Evolutionary conservation across 2,888 invertebrate species (phyloP).

Genomic region (Conistra vaccinii): DNA sequence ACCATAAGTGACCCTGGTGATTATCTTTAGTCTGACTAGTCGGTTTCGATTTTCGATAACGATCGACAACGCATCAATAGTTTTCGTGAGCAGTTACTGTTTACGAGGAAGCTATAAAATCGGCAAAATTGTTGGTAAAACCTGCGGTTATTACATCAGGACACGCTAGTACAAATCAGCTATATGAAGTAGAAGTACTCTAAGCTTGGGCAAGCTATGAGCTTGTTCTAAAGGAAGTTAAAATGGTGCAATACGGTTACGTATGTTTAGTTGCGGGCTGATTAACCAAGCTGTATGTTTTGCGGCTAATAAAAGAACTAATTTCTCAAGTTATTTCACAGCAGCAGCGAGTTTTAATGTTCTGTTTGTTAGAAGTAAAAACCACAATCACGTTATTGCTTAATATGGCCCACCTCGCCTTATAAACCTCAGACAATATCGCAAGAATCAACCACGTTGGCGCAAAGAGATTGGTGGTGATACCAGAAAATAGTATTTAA

Average conservation of each 20-base stretch:
- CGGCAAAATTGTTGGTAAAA: slow-evolving; percentile 19
- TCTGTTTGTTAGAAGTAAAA: not conserved
- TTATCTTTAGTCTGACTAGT: not conserved
- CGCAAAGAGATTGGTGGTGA: not conserved
- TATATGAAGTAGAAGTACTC: slow-evolving; percentile 1
- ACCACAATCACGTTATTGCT: not conserved
- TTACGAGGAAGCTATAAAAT: slow-evolving; percentile 42
- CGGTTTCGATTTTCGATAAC: slow-evolving; percentile 19
- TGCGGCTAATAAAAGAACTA: slow-evolving; percentile 21
- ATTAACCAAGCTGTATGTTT: slow-evolving; percentile 36
- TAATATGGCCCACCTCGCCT: not conserved
- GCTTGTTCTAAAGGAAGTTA: slow-evolving; percentile 17
- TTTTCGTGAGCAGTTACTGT: slow-evolving; percentile 23
- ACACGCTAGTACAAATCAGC: slow-evolving; percentile 36
- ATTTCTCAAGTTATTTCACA: slow-evolving; percentile 11
- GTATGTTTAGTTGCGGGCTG: slow-evolving; percentile 33
- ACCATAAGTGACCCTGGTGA: not conserved
- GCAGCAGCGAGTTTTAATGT: slow-evolving; percentile 5
- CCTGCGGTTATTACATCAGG: slow-evolving; percentile 28
- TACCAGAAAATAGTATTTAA: not conserved
- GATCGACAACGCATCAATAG: slow-evolving; percentile 7
- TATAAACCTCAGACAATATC: not conserved
- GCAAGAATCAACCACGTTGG: not conserved
- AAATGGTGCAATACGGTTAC: slow-evolving; percentile 51
- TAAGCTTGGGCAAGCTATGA: slow-evolving; percentile 18